Evolutionary conservation across 2,113 vertebrate genomes (phyloP).

Genomic region (Panthera uncia): DNA sequence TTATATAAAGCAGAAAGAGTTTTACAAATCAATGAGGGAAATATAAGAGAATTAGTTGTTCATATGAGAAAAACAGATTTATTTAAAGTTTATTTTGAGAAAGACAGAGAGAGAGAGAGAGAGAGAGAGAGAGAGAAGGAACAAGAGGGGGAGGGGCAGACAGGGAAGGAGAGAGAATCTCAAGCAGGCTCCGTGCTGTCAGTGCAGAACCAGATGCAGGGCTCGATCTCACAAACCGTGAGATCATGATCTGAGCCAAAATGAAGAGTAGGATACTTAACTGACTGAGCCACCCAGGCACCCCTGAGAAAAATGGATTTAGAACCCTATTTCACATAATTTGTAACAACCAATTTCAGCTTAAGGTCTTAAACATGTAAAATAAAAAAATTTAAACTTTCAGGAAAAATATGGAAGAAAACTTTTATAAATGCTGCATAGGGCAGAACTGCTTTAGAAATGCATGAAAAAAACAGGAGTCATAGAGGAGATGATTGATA

Average conservation of each 20-base stretch:
- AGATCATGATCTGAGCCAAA: too few species aligned
- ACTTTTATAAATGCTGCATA: neutral
- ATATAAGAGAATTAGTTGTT: neutral
- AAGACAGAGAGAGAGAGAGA: too few species aligned
- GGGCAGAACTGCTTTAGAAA: slow-evolving; percentile 44
- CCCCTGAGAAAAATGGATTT: neutral
- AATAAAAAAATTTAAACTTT: neutral
- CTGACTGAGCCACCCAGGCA: too few species aligned
- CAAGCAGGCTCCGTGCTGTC: too few species aligned
- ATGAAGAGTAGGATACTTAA: too few species aligned
- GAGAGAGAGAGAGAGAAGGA: too few species aligned
- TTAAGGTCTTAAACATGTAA: slow-evolving; percentile 5
- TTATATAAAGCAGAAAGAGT: neutral
- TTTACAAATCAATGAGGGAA: neutral
- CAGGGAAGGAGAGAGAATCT: too few species aligned
- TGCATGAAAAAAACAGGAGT: slow-evolving; percentile 39
- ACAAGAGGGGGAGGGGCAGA: too few species aligned
- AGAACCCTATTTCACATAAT: neutral
- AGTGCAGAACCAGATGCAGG: too few species aligned
- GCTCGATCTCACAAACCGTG: too few species aligned
- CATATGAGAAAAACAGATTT: neutral
- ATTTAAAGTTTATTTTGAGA: too few species aligned
- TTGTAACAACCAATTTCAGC: neutral
- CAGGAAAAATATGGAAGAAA: slow-evolving; percentile 33
- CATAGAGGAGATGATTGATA: slow-evolving; percentile 1